These are phyloP conservation scores for Lagodon rhomboides DNA, from an alignment of 2,797 vertebrate species.

Conservation along the genomic window DNA sequence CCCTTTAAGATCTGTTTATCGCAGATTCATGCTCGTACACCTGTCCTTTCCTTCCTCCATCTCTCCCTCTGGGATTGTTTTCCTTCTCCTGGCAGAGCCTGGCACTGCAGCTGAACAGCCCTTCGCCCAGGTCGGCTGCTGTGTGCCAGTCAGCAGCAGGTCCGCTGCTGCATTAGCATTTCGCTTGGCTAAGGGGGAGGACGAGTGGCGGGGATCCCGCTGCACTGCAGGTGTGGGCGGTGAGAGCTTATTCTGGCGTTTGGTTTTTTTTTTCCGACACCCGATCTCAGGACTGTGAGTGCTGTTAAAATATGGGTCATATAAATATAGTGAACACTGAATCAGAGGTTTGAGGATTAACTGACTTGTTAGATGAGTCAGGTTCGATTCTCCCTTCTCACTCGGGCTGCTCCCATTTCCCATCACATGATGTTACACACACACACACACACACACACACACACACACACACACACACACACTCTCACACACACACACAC, in stretches of 20 bases:
- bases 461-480: not conserved
- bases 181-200: conserved; percentile 26
- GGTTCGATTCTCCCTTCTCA: not conserved
- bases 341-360: conserved; percentile 12
- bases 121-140: conserved; percentile 11
- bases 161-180: conserved; percentile 55
- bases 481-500: not conserved
- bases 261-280: not conserved
- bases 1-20: conserved; percentile 15
- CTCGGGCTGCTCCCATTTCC: conserved; percentile 17
- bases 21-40: conserved; percentile 23
- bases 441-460: not conserved
- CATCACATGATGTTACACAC: not conserved
- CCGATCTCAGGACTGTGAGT: not conserved
- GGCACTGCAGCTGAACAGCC: conserved; percentile 38
- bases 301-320: conserved; percentile 4
- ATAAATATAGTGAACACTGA: not conserved
- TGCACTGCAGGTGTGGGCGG: conserved; percentile 58
- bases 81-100: conserved; percentile 37
- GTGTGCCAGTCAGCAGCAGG: conserved; percentile 39
- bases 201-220: conserved; percentile 13
- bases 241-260: not conserved
- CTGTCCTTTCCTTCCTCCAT: conserved; percentile 14
- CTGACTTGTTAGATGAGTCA: conserved; percentile 5
- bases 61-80: conserved; percentile 8